These are phyloP conservation scores for Spinus olivaceus DNA, from an alignment of 2,797 vertebrate genomes.

Conservation along the genomic window DNA sequence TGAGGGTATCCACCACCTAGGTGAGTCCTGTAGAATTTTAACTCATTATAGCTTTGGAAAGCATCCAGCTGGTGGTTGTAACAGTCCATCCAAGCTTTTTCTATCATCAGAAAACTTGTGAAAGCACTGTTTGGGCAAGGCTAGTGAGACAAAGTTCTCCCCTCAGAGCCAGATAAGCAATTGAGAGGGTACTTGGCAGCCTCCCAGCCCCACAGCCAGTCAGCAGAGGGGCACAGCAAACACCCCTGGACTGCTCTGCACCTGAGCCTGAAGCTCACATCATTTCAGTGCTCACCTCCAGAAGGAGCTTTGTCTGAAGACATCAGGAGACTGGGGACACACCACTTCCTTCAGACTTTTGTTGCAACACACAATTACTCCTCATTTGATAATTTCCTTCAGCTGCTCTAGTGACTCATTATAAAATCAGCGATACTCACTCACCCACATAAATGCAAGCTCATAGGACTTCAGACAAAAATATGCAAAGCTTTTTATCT, in stretches of 20 bases:
- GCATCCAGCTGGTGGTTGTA: not conserved
- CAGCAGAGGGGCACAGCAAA: not conserved
- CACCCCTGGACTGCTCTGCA: not conserved
- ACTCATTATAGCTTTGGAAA: not conserved
- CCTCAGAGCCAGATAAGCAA: not conserved
- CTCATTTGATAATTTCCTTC: constrained; percentile 12
- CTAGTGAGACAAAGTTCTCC: not conserved
- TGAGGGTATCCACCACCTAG: not conserved
- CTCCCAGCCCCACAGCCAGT: not conserved
- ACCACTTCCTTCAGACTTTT: not conserved
- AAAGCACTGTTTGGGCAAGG: not conserved
- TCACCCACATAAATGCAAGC: not conserved
- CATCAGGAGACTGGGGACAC: not conserved
- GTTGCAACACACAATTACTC: not conserved
- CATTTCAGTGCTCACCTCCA: not conserved
- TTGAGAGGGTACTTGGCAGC: not conserved
- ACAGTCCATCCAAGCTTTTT: not conserved
- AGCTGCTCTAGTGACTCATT: not conserved
- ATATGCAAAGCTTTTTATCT: not conserved
- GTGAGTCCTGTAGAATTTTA: not conserved
- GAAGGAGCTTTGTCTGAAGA: not conserved
- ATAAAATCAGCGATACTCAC: not conserved
- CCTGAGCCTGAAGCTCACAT: fast-evolving
- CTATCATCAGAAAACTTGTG: not conserved
- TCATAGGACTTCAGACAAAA: not conserved